Evolutionary conservation across 2,888 invertebrate genomes (phyloP).

Genomic region (Acanthosepion esculentum): DNA sequence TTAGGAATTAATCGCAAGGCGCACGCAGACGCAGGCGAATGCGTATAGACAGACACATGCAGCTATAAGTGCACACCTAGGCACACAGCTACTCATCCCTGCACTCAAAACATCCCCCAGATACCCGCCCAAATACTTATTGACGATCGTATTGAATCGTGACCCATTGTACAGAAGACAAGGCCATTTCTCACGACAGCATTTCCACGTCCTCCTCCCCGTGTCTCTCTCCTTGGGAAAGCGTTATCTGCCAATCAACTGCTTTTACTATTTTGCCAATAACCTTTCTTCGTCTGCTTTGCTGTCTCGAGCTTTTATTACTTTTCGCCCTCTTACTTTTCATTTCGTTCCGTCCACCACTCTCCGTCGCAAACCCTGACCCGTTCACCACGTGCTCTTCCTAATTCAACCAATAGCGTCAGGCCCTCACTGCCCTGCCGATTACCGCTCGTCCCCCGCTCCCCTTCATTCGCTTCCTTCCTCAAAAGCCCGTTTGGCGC

Average conservation of each 20-base stretch:
- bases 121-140: not conserved
- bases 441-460: not conserved
- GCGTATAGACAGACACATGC: not conserved
- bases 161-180: slow-evolving; percentile 2
- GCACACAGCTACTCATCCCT: not conserved
- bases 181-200: not conserved
- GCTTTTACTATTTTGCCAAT: not conserved
- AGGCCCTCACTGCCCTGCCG: not conserved
- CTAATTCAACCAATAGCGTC: not conserved
- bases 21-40: too few species aligned
- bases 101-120: not conserved
- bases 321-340: not conserved
- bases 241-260: not conserved
- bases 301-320: not conserved
- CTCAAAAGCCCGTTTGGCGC: not conserved
- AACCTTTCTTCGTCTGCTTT: not conserved
- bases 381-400: not conserved
- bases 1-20: too few species aligned
- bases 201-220: not conserved
- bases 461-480: not conserved
- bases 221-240: not conserved
- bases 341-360: not conserved
- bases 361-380: not conserved
- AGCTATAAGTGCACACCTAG: not conserved
- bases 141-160: not conserved